Evolutionary conservation across 2,797 vertebrate genomes (phyloP), one percentile per base, ranked within the genome.

Genomic region (Balearica regulorum): DNA sequence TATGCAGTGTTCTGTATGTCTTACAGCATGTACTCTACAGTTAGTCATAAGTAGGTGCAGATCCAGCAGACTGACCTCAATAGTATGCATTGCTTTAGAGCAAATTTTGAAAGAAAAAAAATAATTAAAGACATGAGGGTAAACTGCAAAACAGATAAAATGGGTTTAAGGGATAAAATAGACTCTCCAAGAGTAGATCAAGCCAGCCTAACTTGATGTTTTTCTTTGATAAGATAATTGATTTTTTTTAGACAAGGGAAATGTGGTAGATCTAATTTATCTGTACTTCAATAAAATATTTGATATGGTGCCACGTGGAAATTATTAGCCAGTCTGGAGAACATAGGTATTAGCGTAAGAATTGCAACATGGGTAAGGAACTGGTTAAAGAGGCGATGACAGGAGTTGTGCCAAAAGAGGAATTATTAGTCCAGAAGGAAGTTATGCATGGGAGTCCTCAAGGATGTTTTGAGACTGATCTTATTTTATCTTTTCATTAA

Each of bases 401-500:
- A 92, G 60, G n/a, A 96, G 41, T 39, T 71, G 35, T 90, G 41
- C 48, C 15, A 4, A 57, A 94, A 87, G 33, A 92, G 22, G 26
- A 93, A 61, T 68, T 94, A 77, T 68, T 95, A 60, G 21, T 35
- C 89, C 93, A 83, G 71, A 78, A 53, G 53, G 46, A 93, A 80
- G 64, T 60, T 89, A 62, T 25, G 16, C 35, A 18, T 81, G 65
- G 57, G 96, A 95, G 76, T 83, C 57, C 70, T 92, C 76, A 89
- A 92, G 89, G 81, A 89, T 85, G 72, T 87, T 89, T 94, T 83
- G n/a, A 89, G 64, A 75, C 79, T 57, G 75, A 92, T 95, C 94
- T 95, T 92, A 73, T 93, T 97, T 93, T 85, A 93, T 82, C 62
- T 89, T 95, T 92, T 87, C 75, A 68, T 95, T 96, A 96, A 94